A percentile compares a stretch with the other conserved stretches of the same genome.
phyloP scores from a whole-genome alignment of 2,113 vertebrate genomes.

The Stigmatopora argus region DNA sequence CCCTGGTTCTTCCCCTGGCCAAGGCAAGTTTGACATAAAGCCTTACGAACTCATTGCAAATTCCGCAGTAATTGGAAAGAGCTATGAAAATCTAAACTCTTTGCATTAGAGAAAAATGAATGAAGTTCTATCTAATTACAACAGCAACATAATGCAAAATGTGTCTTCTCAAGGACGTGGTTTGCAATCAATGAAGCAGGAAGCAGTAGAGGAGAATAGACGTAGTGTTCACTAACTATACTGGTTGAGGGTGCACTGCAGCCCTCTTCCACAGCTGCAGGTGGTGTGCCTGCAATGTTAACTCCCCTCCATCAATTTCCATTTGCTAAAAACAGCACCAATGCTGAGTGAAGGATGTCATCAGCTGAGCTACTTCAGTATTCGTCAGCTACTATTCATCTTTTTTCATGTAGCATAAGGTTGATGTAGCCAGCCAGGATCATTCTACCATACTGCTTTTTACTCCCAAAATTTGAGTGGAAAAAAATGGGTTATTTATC shows the following conservation, averaged over 20 bases:
- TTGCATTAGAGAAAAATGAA: too few species aligned
- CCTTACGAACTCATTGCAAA: too few species aligned
- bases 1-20: too few species aligned
- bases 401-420: slow-evolving; percentile 23
- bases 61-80: too few species aligned
- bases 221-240: slow-evolving; percentile 34
- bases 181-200: slow-evolving; percentile 1
- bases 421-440: slow-evolving; percentile 7
- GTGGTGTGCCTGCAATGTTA: slow-evolving; percentile 65
- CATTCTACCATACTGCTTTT: background rate
- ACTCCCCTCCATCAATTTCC: slow-evolving; percentile 42
- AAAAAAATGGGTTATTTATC: slow-evolving; percentile 7
- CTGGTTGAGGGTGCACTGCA: slow-evolving; percentile 13
- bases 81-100: too few species aligned
- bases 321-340: slow-evolving; percentile 32
- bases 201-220: slow-evolving; percentile 35
- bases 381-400: background rate
- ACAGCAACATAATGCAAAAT: background rate
- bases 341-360: slow-evolving; percentile 14
- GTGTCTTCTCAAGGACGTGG: slow-evolving; percentile 7
- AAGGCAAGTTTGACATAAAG: too few species aligned
- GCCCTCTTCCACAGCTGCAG: slow-evolving; percentile 57
- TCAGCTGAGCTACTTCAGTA: slow-evolving; percentile 15
- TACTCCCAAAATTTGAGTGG: slow-evolving; percentile 12
- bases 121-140: background rate